Conservation (phyloP, 2,888 invertebrate genomes). For the Thera obeliscata region DNA sequence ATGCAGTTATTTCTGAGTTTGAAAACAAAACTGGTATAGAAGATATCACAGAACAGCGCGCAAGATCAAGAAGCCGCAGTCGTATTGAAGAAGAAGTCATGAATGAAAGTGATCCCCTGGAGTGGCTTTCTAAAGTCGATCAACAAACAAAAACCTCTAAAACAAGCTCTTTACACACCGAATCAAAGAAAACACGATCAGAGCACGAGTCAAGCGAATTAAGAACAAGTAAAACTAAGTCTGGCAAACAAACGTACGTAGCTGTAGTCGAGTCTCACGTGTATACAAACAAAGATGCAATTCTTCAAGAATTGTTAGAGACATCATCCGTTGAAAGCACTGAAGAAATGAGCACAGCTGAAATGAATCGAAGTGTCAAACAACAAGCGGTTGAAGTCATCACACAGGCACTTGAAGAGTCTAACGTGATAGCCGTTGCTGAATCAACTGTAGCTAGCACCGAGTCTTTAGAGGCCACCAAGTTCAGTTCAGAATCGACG, state of each 20-base stretch:
- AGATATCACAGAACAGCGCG: conserved; percentile 45
- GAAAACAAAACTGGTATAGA: conserved; percentile 64
- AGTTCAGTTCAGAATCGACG: conserved; percentile 32
- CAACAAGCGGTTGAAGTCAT: conserved; percentile 55
- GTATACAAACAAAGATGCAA: conserved; percentile 72
- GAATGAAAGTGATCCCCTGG: conserved; percentile 59
- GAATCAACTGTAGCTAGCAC: conserved; percentile 23
- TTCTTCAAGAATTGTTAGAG: conserved; percentile 66
- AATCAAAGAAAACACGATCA: conserved; percentile 48
- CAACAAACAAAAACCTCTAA: conserved; percentile 42
- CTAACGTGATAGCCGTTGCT: conserved; percentile 16
- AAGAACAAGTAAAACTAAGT: conserved; percentile 42
- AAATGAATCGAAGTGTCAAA: conserved; percentile 32
- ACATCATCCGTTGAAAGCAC: conserved; percentile 51
- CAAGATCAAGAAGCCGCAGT: conserved; percentile 63
- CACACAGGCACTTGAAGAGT: conserved; percentile 44
- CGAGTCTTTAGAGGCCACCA: conserved; percentile 24
- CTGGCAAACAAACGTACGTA: conserved; percentile 65
- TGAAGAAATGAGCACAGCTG: conserved; percentile 43
- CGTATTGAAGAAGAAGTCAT: conserved; percentile 61
- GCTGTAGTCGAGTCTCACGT: conserved; percentile 78
- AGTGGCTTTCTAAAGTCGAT: conserved; percentile 61
- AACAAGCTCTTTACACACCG: conserved; percentile 42
- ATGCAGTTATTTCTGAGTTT: conserved; percentile 73
- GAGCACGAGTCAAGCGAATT: conserved; percentile 48